Base-by-base conservation (phyloP, 2,113 vertebrate genomes). In the Sinocyclocheilus grahami region DNA sequence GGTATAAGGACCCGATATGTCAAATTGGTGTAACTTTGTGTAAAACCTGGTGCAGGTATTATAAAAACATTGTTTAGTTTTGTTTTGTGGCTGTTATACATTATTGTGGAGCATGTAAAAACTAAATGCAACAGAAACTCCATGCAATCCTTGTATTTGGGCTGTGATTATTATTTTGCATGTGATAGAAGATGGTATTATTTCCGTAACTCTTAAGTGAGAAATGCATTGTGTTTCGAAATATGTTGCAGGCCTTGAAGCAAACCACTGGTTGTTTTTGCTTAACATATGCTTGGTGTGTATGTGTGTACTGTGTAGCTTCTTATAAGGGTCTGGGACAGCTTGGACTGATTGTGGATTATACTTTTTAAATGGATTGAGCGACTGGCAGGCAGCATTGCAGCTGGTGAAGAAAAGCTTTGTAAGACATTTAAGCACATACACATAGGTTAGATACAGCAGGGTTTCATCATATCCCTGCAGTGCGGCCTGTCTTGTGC, bases 291-390 rank as follows among this genome's bases (percentile, higher is more conserved):
- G 30, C 58, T 30, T 71, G 24, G 69, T 22, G 18, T 39, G 4
- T 33, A 39, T 71, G 65, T 80, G 46, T 76, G 42, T 72, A 78
- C 30, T 33, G 30, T 33, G 30, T 33, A 33, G 48, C 85, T 75
- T 27, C 55, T 72, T 86, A 46, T 5, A 65, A 9, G 0, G 24
- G 0, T 5, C 39, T 78, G 51, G 24, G 30, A 78, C 78, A 72
- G 80, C 82, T 82, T 65, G 86, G 39, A 27, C 27, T 16, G 30
- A 24, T 83, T 76, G 67, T 58, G 53, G 27, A 33, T n/a, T n/a
- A n/a, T n/a, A n/a, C n/a, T n/a, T n/a, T n/a, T n/a, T n/a, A n/a
- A n/a, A n/a, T n/a, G n/a, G n/a, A n/a, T n/a, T n/a, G n/a, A n/a
- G n/a, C n/a, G n/a, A n/a, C n/a, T n/a, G n/a, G n/a, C n/a, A n/a